Conservation (phyloP, 2,888 invertebrate species). For the Drosophila lacicola region DNA sequence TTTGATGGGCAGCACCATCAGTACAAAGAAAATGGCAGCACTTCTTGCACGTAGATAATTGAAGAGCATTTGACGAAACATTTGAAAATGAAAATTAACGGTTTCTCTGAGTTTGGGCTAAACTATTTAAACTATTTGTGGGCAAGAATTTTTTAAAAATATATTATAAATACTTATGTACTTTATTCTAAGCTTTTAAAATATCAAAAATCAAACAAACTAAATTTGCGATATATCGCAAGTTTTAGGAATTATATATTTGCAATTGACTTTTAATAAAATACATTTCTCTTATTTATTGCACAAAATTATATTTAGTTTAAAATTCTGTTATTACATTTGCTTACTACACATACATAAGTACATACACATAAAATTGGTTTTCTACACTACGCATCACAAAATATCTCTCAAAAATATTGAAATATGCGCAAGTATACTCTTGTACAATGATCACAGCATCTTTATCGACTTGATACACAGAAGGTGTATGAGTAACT, state of each 20-base stretch:
- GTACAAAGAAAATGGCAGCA: conserved; percentile 5
- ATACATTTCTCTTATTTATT: conserved; percentile 55
- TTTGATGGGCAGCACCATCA: conserved; percentile 38
- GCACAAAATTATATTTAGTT: conserved; percentile 39
- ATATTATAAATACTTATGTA: too few species aligned
- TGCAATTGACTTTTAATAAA: conserved; percentile 31
- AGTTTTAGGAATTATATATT: not conserved
- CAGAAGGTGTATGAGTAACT: conserved; percentile 41
- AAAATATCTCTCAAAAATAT: conserved; percentile 55
- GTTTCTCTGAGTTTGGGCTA: too few species aligned
- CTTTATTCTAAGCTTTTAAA: too few species aligned
- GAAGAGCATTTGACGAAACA: conserved; percentile 12
- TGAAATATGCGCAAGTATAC: conserved; percentile 38
- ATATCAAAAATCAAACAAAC: too few species aligned
- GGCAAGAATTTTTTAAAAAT: too few species aligned
- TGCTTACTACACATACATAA: conserved; percentile 60
- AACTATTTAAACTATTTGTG: too few species aligned
- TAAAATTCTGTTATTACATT: conserved; percentile 44
- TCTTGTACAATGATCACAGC: conserved; percentile 81
- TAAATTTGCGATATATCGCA: too few species aligned
- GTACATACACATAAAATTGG: conserved; percentile 68
- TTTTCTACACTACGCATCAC: conserved; percentile 46
- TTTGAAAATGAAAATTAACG: conserved; percentile 12
- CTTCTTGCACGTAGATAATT: not conserved
- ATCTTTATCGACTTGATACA: conserved; percentile 78